These are phyloP conservation scores for Micrastur ruficollis DNA, from an alignment of 2,797 vertebrate genomes.

Conservation along the genomic window DNA sequence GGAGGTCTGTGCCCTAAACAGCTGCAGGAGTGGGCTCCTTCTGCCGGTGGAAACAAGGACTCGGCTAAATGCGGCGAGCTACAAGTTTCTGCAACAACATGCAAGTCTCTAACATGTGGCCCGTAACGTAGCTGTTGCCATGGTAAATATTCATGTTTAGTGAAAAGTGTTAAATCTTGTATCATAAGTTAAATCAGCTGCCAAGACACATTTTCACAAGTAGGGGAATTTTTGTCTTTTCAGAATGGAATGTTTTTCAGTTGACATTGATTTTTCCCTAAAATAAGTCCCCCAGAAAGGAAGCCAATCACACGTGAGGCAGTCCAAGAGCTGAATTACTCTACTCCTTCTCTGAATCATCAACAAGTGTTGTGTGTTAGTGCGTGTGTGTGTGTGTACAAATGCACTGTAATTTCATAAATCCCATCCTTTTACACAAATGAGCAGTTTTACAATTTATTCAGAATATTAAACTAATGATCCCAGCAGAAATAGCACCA, in stretches of 20 bases:
- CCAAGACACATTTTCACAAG: slow-evolving; percentile 74
- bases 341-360: slow-evolving; percentile 71
- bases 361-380: slow-evolving; percentile 71
- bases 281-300: slow-evolving; percentile 72
- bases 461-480: neutral
- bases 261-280: slow-evolving; percentile 75
- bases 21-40: slow-evolving; percentile 46
- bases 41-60: slow-evolving; percentile 70
- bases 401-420: slow-evolving; percentile 59
- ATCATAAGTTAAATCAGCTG: slow-evolving; percentile 78
- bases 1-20: neutral
- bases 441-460: neutral
- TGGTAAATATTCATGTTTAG: slow-evolving; percentile 80
- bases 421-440: slow-evolving; percentile 9
- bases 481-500: neutral
- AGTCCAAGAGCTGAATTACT: slow-evolving; percentile 73
- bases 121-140: slow-evolving; percentile 77
- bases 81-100: slow-evolving; percentile 70
- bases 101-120: slow-evolving; percentile 72
- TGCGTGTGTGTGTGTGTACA: slow-evolving; percentile 60
- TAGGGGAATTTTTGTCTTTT: slow-evolving; percentile 73
- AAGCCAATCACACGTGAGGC: slow-evolving; percentile 72
- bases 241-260: slow-evolving; percentile 76
- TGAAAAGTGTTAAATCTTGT: slow-evolving; percentile 77
- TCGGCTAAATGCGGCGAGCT: slow-evolving; percentile 64